These are phyloP conservation scores for Brachyalestes nurse DNA, from an alignment of 2,797 vertebrate species.

Conservation along the genomic window DNA sequence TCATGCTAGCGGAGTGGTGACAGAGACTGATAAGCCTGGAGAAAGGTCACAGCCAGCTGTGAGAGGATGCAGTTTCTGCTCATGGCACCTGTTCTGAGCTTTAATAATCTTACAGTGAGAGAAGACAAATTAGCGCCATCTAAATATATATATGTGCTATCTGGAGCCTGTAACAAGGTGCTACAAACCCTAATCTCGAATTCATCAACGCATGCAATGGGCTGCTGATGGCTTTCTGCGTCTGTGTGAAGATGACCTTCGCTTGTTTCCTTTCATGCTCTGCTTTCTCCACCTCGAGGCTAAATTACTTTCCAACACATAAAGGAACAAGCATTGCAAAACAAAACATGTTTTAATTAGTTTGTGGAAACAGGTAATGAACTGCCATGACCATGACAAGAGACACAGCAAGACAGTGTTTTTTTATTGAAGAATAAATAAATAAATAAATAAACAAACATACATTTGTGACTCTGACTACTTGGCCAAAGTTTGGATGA, in stretches of 20 bases:
- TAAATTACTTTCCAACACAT: conserved; percentile 44
- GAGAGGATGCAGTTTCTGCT: conserved; percentile 18
- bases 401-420: conserved; percentile 14
- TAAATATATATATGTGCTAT: conserved; percentile 60
- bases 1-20: neutral
- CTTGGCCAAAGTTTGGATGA: neutral
- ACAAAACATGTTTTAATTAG: conserved; percentile 56
- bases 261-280: conserved; percentile 42
- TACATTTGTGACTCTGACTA: neutral
- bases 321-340: conserved; percentile 52
- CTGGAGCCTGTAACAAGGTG: conserved; percentile 49
- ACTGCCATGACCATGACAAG: conserved; percentile 52
- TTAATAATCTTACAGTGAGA: conserved; percentile 44
- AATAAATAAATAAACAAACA: neutral
- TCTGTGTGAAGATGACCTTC: conserved; percentile 31
- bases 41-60: neutral
- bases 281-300: conserved; percentile 12
- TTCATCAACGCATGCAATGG: conserved; percentile 37
- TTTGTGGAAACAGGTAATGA: conserved; percentile 45
- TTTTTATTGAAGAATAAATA: conserved; percentile 11
- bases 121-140: conserved; percentile 55
- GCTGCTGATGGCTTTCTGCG: conserved; percentile 25
- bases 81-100: conserved; percentile 47
- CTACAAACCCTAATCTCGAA: conserved; percentile 46
- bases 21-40: neutral